Evolutionary conservation across 2,888 invertebrate species (phyloP), one percentile per base, ranked within the genome.

Genomic region (Encarsia formosa): DNA sequence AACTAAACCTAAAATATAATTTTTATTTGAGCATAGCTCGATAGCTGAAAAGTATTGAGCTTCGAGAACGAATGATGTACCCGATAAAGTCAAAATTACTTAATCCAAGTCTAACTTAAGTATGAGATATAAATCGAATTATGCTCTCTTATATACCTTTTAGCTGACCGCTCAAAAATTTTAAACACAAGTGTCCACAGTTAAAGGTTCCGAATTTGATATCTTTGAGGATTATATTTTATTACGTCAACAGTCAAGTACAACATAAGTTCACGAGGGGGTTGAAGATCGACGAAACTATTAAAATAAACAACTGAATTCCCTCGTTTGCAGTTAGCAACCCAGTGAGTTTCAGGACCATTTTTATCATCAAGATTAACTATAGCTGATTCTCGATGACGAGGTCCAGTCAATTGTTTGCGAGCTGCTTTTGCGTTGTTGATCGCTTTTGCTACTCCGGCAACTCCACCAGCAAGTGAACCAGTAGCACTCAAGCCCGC

Each of bases 241-340:
- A 52, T 49, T 26, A 49, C 31, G 24, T 19, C 35, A 45, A 37
- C 40, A 24, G 39, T 37, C 20, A 57, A 32, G 34, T 69, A 68
- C 20, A 59, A 61, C 8, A 65, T 49, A 9, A 68, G 50, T 60
- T 69, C 68, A 38, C 46, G 24, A 0, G 67, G 67, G 4, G 68
- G 69, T 38, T 59, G 59, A 20, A 70, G 56, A 57, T 72, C 65
- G 20, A 71, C 70, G 56, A 68, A 73, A 48, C 68, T 69, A 52
- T 73, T 70, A 62, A 65, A 74, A 57, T 73, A 73, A 40, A 62
- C 56, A 20, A 66, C 59, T 24, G 61, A 37, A 44, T 64, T 52
- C 26, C 59, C 58, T 4, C 59, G 53, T 61, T 71, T 71, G 29
- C 54, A 62, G 57, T 68, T 63, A 8, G 56, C 45, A 9, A 56